phyloP scores from a whole-genome alignment of 2,888 invertebrate species.

The Brachypterus glaber region DNA sequence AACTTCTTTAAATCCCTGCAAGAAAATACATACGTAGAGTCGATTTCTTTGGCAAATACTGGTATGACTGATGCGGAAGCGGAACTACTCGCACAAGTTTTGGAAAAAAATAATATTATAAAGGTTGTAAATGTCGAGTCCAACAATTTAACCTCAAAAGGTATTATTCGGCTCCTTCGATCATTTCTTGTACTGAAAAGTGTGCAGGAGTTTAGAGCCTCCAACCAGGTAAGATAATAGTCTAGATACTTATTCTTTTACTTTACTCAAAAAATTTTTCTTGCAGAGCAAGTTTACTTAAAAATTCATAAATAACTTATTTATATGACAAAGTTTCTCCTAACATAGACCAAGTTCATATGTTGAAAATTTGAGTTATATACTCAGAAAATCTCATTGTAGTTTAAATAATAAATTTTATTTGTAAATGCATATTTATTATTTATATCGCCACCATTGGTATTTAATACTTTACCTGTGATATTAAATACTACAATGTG shows the following conservation, averaged over 20 bases:
- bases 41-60: slow-evolving; percentile 86
- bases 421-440: too few species aligned
- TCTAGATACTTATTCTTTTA: slow-evolving; percentile 22
- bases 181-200: slow-evolving; percentile 77
- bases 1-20: slow-evolving; percentile 81
- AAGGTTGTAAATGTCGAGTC: slow-evolving; percentile 89
- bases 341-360: too few species aligned
- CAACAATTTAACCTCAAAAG: slow-evolving; percentile 88
- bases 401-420: too few species aligned
- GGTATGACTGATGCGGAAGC: slow-evolving; percentile 86
- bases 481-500: too few species aligned
- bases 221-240: slow-evolving; percentile 94
- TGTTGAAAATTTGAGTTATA: too few species aligned
- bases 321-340: too few species aligned
- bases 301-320: too few species aligned
- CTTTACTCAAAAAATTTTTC: too few species aligned
- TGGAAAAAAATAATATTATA: slow-evolving; percentile 69
- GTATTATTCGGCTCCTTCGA: slow-evolving; percentile 76
- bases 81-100: slow-evolving; percentile 68
- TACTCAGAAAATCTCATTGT: too few species aligned
- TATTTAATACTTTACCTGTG: too few species aligned
- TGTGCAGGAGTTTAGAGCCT: slow-evolving; percentile 90
- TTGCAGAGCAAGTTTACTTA: too few species aligned
- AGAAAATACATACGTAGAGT: slow-evolving; percentile 84
- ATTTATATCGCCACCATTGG: too few species aligned